phyloP scores from a whole-genome alignment of 2,797 vertebrate species.

The Notolabrus celidotus region DNA sequence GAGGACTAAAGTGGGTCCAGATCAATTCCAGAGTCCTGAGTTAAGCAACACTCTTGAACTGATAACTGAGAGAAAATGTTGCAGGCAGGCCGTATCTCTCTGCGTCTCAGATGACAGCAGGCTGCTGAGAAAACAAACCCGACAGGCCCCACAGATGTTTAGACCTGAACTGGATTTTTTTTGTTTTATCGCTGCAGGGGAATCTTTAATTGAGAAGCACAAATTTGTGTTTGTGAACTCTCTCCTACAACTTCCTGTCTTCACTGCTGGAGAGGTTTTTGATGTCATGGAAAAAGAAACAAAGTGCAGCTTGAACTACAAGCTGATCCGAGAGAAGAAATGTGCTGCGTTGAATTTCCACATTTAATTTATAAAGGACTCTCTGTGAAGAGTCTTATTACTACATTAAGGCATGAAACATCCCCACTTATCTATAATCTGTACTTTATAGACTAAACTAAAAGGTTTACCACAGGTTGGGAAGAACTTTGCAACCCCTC shows the following conservation, averaged over 20 bases:
- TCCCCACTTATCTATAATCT: background rate
- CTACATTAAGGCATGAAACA: background rate
- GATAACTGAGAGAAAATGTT: background rate
- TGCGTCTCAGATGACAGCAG: conserved; percentile 38
- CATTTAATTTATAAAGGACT: background rate
- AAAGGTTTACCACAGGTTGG: background rate
- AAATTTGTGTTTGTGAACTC: background rate
- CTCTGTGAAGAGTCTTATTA: background rate
- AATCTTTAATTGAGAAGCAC: background rate
- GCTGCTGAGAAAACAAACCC: conserved; percentile 26
- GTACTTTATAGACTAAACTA: background rate
- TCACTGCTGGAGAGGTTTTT: background rate
- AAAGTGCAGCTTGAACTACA: background rate
- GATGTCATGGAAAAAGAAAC: background rate
- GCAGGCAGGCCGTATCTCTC: conserved; percentile 16
- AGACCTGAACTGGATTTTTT: conserved; percentile 1
- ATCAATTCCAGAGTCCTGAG: background rate
- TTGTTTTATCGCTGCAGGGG: background rate
- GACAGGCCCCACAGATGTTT: conserved; percentile 1
- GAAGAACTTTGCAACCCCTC: background rate
- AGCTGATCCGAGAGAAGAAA: background rate
- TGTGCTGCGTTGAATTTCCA: background rate
- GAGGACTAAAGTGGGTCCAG: background rate
- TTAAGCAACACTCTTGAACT: background rate
- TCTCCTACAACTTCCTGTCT: background rate